Conservation (phyloP, 2,888 invertebrate genomes). For the Autographa gamma region DNA sequence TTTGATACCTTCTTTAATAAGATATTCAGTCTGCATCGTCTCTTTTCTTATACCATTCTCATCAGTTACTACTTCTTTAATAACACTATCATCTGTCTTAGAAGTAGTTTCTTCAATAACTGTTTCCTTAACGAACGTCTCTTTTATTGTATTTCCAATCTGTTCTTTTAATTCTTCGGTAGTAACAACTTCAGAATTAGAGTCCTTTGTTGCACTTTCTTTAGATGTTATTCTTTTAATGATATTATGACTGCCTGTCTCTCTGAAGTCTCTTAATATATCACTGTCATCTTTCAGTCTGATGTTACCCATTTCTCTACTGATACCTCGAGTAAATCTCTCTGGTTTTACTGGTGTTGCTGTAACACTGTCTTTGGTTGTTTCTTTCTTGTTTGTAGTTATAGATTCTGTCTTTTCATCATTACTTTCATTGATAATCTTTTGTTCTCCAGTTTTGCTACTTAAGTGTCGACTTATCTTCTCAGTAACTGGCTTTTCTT, state of each 20-base stretch:
- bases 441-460: not conserved
- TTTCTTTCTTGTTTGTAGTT: slow-evolving; percentile 30
- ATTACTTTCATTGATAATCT: not conserved
- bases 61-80: slow-evolving; percentile 28
- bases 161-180: slow-evolving; percentile 19
- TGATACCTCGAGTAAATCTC: slow-evolving; percentile 41
- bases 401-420: slow-evolving; percentile 4
- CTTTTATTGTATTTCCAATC: not conserved
- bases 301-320: slow-evolving; percentile 46
- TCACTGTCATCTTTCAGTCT: slow-evolving; percentile 23
- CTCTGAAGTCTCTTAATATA: slow-evolving; percentile 5
- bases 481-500: not conserved
- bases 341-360: slow-evolving; percentile 46
- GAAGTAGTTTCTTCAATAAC: slow-evolving; percentile 13
- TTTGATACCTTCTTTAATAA: slow-evolving; percentile 38
- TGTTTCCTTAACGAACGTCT: slow-evolving; percentile 5
- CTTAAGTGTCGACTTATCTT: not conserved
- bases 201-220: not conserved
- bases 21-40: slow-evolving; percentile 44
- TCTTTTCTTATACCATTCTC: slow-evolving; percentile 24
- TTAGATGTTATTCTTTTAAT: not conserved
- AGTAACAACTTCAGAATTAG: not conserved
- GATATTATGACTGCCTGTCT: not conserved
- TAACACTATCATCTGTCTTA: slow-evolving; percentile 17
- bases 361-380: slow-evolving; percentile 31